Conservation (phyloP, 2,113 vertebrate genomes). For the Paradisaea rubra region DNA sequence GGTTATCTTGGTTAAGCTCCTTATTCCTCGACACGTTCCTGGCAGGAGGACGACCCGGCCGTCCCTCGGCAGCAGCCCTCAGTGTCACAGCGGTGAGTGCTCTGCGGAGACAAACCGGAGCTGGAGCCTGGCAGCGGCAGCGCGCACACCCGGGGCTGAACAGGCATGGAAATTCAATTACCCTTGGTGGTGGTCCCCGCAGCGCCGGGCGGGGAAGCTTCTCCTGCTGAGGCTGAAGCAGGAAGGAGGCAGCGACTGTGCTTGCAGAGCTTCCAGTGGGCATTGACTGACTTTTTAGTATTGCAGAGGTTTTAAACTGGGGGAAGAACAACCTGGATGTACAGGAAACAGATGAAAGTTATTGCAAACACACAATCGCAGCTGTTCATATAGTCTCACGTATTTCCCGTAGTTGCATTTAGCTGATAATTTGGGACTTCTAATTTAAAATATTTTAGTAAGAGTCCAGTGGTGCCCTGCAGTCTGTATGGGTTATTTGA, state of each 20-base stretch:
- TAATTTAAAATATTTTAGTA: conserved; percentile 2
- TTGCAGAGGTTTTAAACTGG: not conserved
- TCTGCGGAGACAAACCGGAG: not conserved
- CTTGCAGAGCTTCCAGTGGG: not conserved
- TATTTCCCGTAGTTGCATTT: not conserved
- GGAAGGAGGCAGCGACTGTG: not conserved
- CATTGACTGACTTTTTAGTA: not conserved
- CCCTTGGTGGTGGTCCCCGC: conserved; percentile 23
- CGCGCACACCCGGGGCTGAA: not conserved
- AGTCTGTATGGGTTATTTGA: not conserved
- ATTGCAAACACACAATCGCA: not conserved
- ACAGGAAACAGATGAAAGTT: not conserved
- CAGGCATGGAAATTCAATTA: conserved; percentile 22
- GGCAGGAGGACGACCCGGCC: fast-evolving
- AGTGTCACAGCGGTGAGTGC: fast-evolving
- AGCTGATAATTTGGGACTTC: not conserved
- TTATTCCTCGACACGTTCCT: fast-evolving
- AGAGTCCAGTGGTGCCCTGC: not conserved
- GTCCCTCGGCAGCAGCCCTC: not conserved
- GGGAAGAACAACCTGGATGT: not conserved
- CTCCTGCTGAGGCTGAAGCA: not conserved
- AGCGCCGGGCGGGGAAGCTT: not conserved
- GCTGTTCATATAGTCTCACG: not conserved
- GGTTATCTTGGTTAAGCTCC: not conserved
- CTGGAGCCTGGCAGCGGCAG: not conserved